Base-by-base conservation (phyloP, 1,140 invertebrate genomes). In the Choristoneura fumiferana region DNA sequence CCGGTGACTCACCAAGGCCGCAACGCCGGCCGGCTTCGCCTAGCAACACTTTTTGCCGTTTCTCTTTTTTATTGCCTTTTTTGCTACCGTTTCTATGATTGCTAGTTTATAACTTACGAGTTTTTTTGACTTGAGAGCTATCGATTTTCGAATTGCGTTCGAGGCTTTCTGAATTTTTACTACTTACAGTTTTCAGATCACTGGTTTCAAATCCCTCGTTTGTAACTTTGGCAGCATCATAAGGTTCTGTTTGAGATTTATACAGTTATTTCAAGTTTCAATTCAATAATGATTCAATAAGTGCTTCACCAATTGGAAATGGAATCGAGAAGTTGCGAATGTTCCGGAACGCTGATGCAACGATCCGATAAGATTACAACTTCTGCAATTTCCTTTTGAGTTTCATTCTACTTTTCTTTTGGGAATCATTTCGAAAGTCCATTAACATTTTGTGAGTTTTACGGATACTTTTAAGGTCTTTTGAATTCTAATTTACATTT, bases 1-100 rank as follows among this genome's bases (percentile, higher is more conserved):
- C 68, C 8, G 13, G 18, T 49, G 43, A 49, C 17, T 49, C 43
- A 49, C 10, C 78, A 83, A 87, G 82, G 81, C 78, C 84, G 60
- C 37, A 36, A 39, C 52, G 77, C 84, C 84, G 84, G 83, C 81
- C 84, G 84, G 84, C 79, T 15, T 34, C 12, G 54, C 77, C 54
- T 81, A 65, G 79, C 79, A 85, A 83, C 82, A 17, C 35, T 43
- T 74, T 78, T 76, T 73, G 73, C 69, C 64, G 65, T 67, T 78
- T 76, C 65, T 77, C 58, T 77, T 77, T n/a, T 75, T 75, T 76
- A 58, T 55, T 13, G 60, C 70, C 62, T 60, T 73, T 76, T 71
- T 68, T 71, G 62, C 22, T 59, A 45, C 62, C 53, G 58, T 61
- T 58, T 57, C 52, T 34, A 54, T 70, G 22, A 29, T 29, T 29